Evolutionary conservation across 1,140 invertebrate species (phyloP).

Genomic region (Caligus rogercresseyi): DNA sequence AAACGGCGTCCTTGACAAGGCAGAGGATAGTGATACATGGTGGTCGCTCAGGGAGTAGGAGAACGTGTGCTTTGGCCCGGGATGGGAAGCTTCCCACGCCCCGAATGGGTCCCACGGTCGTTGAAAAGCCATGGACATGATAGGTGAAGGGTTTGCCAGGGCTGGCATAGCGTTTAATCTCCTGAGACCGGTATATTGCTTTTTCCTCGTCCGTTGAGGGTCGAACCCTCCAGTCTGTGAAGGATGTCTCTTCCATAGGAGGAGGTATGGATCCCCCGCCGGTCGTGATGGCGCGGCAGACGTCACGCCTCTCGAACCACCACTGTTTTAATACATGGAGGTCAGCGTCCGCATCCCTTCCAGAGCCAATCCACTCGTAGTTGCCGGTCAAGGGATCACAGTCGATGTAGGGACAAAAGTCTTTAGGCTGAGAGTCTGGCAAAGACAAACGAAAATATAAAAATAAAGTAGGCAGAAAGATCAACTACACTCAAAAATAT

Average conservation of each 20-base stretch:
- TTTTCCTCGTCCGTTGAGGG: slow-evolving; percentile 57
- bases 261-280: slow-evolving; percentile 29
- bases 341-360: slow-evolving; percentile 65
- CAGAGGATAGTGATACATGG: slow-evolving; percentile 79
- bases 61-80: slow-evolving; percentile 59
- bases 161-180: slow-evolving; percentile 51
- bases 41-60: slow-evolving; percentile 61
- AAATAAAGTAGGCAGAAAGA: no score
- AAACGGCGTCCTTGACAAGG: slow-evolving; percentile 74
- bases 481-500: no score
- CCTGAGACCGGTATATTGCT: slow-evolving; percentile 53
- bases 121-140: slow-evolving; percentile 60
- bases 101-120: slow-evolving; percentile 72
- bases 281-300: slow-evolving; percentile 26
- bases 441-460: slow-evolving; percentile 21
- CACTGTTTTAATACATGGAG: slow-evolving; percentile 50
- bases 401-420: slow-evolving; percentile 81
- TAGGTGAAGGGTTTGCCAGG: slow-evolving; percentile 73
- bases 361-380: slow-evolving; percentile 91
- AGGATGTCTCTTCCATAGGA: slow-evolving; percentile 36
- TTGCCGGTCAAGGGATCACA: slow-evolving; percentile 49
- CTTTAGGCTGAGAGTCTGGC: slow-evolving; percentile 49
- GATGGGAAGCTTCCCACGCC: slow-evolving; percentile 41
- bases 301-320: slow-evolving; percentile 35
- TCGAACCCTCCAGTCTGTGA: slow-evolving; percentile 57